Evolutionary conservation across 1,140 invertebrate species (phyloP).

Genomic region (Polypedilum pembai): DNA sequence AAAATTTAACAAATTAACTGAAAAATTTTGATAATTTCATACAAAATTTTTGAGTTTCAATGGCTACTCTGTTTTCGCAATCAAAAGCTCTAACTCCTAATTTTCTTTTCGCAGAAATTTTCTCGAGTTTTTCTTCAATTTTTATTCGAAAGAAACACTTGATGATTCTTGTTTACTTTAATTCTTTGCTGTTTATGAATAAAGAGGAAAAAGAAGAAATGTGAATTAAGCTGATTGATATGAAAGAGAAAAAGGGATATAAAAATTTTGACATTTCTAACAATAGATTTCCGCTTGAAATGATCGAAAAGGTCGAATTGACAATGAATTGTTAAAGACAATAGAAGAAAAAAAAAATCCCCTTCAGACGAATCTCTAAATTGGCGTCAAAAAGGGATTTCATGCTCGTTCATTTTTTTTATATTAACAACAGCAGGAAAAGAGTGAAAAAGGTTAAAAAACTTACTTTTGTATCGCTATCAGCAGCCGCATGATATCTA

Average conservation of each 20-base stretch:
- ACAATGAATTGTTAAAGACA: neutral
- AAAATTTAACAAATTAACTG: no score
- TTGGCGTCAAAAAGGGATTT: neutral
- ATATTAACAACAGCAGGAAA: neutral
- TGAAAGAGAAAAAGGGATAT: neutral
- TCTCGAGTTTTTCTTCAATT: no score
- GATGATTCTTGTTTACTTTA: no score
- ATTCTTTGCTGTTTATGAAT: no score
- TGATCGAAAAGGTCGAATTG: neutral
- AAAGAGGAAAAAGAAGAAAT: neutral
- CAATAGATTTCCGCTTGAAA: slow-evolving; percentile 11
- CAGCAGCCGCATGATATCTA: slow-evolving; percentile 48
- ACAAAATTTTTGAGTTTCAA: no score
- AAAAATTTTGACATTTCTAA: slow-evolving; percentile 6
- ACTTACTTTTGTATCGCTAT: slow-evolving; percentile 49
- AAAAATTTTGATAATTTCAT: no score
- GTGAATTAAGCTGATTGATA: neutral
- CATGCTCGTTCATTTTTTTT: neutral
- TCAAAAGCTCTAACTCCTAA: no score
- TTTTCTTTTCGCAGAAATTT: no score
- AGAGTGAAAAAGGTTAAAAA: neutral
- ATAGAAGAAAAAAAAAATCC: neutral
- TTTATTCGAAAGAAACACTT: no score
- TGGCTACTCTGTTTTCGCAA: no score
- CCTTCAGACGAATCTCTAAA: no score